These are phyloP conservation scores for Villa cingulata DNA, from an alignment of 2,888 invertebrate genomes.

Conservation along the genomic window DNA sequence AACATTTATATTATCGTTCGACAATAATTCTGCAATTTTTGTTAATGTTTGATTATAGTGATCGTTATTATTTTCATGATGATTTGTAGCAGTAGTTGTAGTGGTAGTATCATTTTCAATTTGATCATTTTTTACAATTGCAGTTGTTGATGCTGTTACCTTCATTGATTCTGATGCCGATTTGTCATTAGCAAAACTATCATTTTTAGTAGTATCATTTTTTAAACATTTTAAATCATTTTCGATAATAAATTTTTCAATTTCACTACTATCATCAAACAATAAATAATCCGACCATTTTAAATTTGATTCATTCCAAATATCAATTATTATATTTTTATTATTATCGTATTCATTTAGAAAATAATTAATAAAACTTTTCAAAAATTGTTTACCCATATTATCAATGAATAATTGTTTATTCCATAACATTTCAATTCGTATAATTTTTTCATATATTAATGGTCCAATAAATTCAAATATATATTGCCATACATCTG, in stretches of 20 bases:
- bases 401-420: slow-evolving; percentile 15
- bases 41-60: slow-evolving; percentile 5
- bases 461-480: slow-evolving; percentile 54
- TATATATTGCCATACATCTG: slow-evolving; percentile 67
- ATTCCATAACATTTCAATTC: slow-evolving; percentile 31
- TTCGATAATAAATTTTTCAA: slow-evolving; percentile 39
- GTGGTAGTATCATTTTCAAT: background rate
- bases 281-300: slow-evolving; percentile 38
- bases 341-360: slow-evolving; percentile 42
- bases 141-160: background rate
- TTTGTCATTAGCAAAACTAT: background rate
- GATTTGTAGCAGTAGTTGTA: background rate
- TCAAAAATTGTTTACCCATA: slow-evolving; percentile 38
- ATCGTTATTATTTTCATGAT: background rate
- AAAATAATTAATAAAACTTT: slow-evolving; percentile 44
- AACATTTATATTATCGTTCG: slow-evolving; percentile 37
- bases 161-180: too few species aligned
- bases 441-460: slow-evolving; percentile 38
- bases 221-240: slow-evolving; percentile 18
- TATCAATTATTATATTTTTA: slow-evolving; percentile 38
- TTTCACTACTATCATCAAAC: slow-evolving; percentile 26
- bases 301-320: slow-evolving; percentile 43
- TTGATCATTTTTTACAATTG: background rate
- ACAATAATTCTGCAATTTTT: slow-evolving; percentile 41
- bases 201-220: background rate